Conservation (phyloP, 1,140 invertebrate genomes). For the Hylyphantes graminicola region DNA sequence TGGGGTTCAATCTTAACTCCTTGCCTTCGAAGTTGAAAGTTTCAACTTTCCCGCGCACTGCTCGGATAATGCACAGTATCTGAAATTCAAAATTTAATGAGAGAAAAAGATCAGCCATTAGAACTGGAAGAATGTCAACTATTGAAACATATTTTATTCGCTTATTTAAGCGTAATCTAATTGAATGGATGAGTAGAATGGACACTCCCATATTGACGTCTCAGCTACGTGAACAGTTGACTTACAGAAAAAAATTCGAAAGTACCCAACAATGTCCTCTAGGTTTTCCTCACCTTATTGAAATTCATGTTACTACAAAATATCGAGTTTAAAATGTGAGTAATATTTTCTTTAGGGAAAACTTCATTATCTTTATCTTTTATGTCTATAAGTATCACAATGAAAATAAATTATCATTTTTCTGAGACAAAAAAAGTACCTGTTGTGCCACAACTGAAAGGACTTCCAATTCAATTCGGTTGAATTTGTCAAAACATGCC, state of each 20-base stretch:
- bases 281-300: too few species aligned
- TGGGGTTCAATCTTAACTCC: slow-evolving; percentile 80
- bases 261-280: too few species aligned
- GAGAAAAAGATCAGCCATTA: not conserved
- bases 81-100: slow-evolving; percentile 69
- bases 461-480: slow-evolving; percentile 91
- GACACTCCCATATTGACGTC: too few species aligned
- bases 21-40: slow-evolving; percentile 88
- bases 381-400: too few species aligned
- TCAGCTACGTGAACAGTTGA: too few species aligned
- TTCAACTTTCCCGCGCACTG: slow-evolving; percentile 77
- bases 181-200: too few species aligned
- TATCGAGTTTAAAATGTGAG: not conserved
- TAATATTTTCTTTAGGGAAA: not conserved
- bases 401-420: not conserved
- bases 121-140: not conserved
- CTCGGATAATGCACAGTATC: slow-evolving; percentile 83
- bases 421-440: not conserved
- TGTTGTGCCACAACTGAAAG: slow-evolving; percentile 81
- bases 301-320: not conserved
- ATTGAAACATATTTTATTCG: too few species aligned
- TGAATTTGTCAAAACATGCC: slow-evolving; percentile 96
- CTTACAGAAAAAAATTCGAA: too few species aligned
- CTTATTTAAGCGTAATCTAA: too few species aligned
- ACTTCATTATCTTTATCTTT: too few species aligned